phyloP scores from a whole-genome alignment of 2,113 vertebrate species.

The Semicossyphus pulcher region DNA sequence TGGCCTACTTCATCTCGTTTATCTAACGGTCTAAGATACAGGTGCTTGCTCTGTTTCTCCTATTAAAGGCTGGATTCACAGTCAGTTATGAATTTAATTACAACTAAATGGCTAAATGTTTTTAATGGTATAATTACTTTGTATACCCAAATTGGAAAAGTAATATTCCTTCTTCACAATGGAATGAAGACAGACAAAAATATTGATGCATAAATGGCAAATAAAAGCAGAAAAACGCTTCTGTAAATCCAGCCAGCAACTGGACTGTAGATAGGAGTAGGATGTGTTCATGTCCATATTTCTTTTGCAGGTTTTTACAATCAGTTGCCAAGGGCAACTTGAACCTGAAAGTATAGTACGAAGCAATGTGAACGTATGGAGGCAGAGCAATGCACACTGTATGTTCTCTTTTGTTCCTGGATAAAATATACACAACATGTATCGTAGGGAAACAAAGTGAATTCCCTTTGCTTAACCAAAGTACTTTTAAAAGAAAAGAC shows the following conservation, averaged over 20 bases:
- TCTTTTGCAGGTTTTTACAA: neutral
- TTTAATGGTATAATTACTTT: neutral
- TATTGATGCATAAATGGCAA: neutral
- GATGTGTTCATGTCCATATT: neutral
- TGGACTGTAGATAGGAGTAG: neutral
- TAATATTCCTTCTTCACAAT: neutral
- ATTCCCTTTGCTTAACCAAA: neutral
- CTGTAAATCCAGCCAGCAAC: constrained; percentile 37
- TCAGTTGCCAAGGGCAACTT: neutral
- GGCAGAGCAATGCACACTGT: constrained; percentile 51
- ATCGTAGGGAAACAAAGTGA: neutral
- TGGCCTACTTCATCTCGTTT: constrained; percentile 67
- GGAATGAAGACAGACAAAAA: constrained; percentile 3
- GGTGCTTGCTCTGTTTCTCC: constrained; percentile 35
- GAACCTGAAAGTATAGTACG: neutral
- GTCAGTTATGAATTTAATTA: neutral
- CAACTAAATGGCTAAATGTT: constrained; percentile 15
- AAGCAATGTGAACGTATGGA: neutral
- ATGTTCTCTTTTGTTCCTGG: neutral
- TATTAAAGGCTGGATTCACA: constrained; percentile 44
- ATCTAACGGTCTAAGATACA: constrained; percentile 34
- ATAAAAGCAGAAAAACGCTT: neutral
- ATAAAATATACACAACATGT: neutral
- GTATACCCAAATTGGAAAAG: neutral
- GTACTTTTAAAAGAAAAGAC: too few relatives aligned